Evolutionary conservation across 2,888 invertebrate species (phyloP), one percentile per base, ranked within the genome.

Genomic region (Pheosia gnoma): DNA sequence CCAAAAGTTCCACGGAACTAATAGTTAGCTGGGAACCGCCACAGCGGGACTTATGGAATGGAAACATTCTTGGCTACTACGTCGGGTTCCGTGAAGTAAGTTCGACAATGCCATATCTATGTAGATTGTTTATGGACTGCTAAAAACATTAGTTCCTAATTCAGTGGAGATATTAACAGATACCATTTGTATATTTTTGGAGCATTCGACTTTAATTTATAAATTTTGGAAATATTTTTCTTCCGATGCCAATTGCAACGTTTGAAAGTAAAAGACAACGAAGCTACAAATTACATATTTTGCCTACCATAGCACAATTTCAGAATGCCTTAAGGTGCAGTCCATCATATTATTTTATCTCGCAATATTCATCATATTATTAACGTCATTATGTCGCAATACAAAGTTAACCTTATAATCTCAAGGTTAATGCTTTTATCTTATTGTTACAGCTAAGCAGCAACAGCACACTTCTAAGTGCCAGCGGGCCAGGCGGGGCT

Each of bases 1-100:
- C 98, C 0, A 96, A 97, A 86, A 97, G 97, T 86, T 97, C 97
- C 7, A 97, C 97, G 0, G 97, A 97, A 88, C 94, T 98, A 65
- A 95, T 96, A 67, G 96, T 98, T 56, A 96, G 96, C 59, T 98
- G 98, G 98, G 97, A 97, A 85, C 97, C 98, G 43, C 98, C 98
- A 37, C 95, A 96, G 78, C 95, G 96, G 76, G 97, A 97, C 81
- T 94, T 96, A 66, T 98, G 98, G 97, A 97, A 98, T 83, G 98
- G 98, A 54, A 97, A 97, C 80, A 95, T 98, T 71, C 94, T 97
- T 0, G 98, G 98, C 61, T 98, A 97, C 88, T 97, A 97, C 83
- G 96, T 98, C 41, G 97, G 97, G 74, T 97, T 96, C 93, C 96
- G 97, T 84, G 95, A 96, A 85, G 95, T 95, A 79, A 79, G 82